A percentile compares a stretch with the other conserved stretches of the same genome.
Conservation (phyloP, 2,888 invertebrate species). For the Drosophila anomalata region DNA sequence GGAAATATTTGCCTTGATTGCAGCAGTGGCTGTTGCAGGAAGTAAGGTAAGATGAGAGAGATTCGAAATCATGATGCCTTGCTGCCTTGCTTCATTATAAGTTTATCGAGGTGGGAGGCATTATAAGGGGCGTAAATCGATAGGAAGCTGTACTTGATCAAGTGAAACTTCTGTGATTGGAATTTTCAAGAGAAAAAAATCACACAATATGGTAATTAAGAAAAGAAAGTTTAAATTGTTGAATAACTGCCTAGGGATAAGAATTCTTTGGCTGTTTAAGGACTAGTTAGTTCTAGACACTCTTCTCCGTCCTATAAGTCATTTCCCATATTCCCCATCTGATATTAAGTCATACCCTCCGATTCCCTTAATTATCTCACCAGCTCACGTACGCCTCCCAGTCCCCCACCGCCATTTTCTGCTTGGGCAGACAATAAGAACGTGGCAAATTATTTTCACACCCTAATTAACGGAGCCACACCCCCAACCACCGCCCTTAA, state of each 20-base stretch:
- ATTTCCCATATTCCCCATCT: neutral
- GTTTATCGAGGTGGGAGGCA: slow-evolving; percentile 15
- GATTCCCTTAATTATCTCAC: slow-evolving; percentile 24
- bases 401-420: slow-evolving; percentile 21
- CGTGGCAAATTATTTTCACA: slow-evolving; percentile 62
- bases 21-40: slow-evolving; percentile 26
- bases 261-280: too few relatives aligned
- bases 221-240: neutral
- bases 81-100: slow-evolving; percentile 37
- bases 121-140: neutral
- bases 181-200: slow-evolving; percentile 20
- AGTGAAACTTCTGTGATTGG: slow-evolving; percentile 18
- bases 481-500: slow-evolving; percentile 2
- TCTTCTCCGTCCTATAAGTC: neutral
- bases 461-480: slow-evolving; percentile 55
- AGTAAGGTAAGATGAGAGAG: slow-evolving; percentile 23
- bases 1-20: slow-evolving; percentile 43
- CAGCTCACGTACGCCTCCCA: slow-evolving; percentile 28
- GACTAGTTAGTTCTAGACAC: neutral
- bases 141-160: slow-evolving; percentile 9
- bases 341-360: neutral
- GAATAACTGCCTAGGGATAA: neutral
- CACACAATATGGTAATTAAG: slow-evolving; percentile 27
- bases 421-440: slow-evolving; percentile 25
- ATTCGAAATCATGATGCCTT: slow-evolving; percentile 16